Base-by-base conservation (phyloP, 1,140 invertebrate species). In the Penaeus indicus region DNA sequence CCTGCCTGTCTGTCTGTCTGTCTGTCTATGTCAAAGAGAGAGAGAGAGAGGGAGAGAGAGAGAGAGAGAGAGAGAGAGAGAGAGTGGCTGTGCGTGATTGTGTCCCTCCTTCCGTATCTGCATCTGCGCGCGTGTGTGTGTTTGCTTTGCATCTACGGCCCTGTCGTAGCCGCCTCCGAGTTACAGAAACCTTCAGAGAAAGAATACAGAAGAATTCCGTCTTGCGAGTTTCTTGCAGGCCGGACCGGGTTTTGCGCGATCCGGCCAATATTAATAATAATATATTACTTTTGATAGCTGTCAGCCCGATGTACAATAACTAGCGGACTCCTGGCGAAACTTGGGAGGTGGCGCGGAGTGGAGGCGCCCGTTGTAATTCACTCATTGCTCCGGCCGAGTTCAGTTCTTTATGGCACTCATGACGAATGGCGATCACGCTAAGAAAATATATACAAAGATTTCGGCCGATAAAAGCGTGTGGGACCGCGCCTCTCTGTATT, bases 281-380 rank as follows among this genome's bases (percentile, higher is more conserved):
- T 85, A 62, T 78, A 85, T 85, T 85, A 85, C 84, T 85, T 85
- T 60, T 85, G 72, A 85, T 85, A 78, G 72, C 84, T 85, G 84
- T 85, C 84, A 79, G 84, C 84, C 61, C 32, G 75, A 85, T 85
- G 84, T 79, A 85, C 78, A 79, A 85, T 85, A 79, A 85, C 75
- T 62, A 78, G n/a, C 72, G 67, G 61, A 77, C 84, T 75, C 67
- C 42, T 38, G 42, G 22, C 42, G 67, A 77, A 85, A 84, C 82
- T 84, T 84, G 27, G 63, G 32, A n/a, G 32, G 62, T 32, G 62
- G 82, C 64, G 82, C 25, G 3, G 64, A 27, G 42, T 38, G 64
- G 67, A 60, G 67, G 11, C 16, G 42, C 27, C 60, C 75, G 63
- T 85, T 78, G 62, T 85, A 85, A 85, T 85, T 85, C 84, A 85